Percentiles rank a stretch among this genome's conserved stretches.
Conservation (phyloP, 2,797 vertebrate species). For the Todus mexicanus region DNA sequence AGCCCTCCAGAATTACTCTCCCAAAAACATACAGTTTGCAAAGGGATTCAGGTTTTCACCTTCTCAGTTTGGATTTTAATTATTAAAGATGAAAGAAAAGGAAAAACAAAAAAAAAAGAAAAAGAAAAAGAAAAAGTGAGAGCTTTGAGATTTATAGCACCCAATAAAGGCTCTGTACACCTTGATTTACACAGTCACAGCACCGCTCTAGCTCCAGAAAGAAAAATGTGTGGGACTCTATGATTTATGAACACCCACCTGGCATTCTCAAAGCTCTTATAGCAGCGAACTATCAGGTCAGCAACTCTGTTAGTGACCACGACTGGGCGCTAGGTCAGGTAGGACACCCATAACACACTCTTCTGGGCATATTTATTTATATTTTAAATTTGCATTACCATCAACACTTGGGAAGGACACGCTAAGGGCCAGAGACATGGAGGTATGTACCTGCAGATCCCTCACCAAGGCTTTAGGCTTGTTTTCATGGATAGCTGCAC, state of each 20-base stretch:
- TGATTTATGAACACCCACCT: not conserved
- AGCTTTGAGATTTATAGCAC: not conserved
- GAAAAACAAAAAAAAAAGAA: not conserved
- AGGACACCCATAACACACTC: not conserved
- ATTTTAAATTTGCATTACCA: not conserved
- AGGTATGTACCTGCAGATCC: not conserved
- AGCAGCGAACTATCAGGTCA: not conserved
- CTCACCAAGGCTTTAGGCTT: rapidly evolving
- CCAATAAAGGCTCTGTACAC: not conserved
- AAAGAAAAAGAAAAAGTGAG: not conserved
- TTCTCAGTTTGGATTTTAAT: not conserved
- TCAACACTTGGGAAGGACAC: not conserved
- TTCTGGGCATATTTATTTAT: not conserved
- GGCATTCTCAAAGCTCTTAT: not conserved
- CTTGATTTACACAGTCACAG: not conserved
- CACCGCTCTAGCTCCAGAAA: not conserved
- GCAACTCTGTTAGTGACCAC: not conserved
- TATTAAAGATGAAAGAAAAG: not conserved
- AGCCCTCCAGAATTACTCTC: not conserved
- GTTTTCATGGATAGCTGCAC: not conserved
- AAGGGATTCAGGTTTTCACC: not conserved
- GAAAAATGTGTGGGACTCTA: not conserved
- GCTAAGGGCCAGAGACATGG: rapidly evolving
- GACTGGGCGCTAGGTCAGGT: not conserved
- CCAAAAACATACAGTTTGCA: not conserved